Evolutionary conservation across 2,113 vertebrate genomes (phyloP).

Genomic region (Myiopsitta monachus): DNA sequence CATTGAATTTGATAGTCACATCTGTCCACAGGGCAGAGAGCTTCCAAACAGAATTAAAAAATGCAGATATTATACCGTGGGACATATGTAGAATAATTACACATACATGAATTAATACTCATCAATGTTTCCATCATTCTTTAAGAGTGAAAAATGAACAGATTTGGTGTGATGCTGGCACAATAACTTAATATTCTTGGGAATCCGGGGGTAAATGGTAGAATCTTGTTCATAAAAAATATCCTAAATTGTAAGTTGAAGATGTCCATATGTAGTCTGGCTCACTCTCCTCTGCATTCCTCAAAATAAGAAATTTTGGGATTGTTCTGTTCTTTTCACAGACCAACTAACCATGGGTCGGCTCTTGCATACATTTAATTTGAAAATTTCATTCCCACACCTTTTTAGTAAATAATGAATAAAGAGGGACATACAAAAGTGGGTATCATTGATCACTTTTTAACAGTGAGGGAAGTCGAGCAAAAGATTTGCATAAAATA

Average conservation of each 20-base stretch:
- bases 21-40: background rate
- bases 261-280: no score
- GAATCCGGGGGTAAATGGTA: background rate
- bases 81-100: background rate
- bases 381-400: background rate
- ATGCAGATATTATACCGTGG: background rate
- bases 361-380: background rate
- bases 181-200: background rate
- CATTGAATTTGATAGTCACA: conserved; percentile 30
- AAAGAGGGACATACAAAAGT: background rate
- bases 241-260: background rate
- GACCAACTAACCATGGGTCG: background rate
- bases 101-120: background rate
- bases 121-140: background rate
- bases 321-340: background rate
- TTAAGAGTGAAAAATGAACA: background rate
- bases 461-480: background rate
- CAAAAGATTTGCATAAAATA: background rate
- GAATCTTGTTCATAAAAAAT: background rate
- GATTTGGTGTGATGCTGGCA: background rate
- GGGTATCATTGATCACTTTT: background rate
- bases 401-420: background rate
- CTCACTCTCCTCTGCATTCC: background rate
- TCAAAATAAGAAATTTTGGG: background rate
- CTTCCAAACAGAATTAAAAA: background rate